Evolutionary conservation across 2,888 invertebrate species (phyloP).

Genomic region (Asteroscopus sphinx): DNA sequence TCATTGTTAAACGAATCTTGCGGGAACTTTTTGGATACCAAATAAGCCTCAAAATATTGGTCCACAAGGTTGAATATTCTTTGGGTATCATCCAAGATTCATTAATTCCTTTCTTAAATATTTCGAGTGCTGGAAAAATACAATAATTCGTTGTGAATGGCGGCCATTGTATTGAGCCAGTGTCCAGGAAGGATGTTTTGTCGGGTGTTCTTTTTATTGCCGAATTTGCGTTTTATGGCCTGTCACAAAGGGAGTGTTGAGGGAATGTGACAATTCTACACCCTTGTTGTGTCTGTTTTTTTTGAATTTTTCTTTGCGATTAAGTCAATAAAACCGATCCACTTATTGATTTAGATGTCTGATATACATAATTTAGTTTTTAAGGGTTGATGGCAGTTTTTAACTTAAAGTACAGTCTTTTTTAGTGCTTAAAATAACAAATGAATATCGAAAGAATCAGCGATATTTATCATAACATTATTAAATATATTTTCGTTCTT

Average conservation of each 20-base stretch:
- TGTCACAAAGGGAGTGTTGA: slow-evolving; percentile 80
- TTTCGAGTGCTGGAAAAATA: slow-evolving; percentile 88
- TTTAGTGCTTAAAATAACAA: neutral
- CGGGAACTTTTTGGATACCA: slow-evolving; percentile 62
- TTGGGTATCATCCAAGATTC: slow-evolving; percentile 67
- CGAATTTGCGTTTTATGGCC: slow-evolving; percentile 89
- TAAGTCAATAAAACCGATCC: slow-evolving; percentile 53
- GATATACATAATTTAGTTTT: neutral
- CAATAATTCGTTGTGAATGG: slow-evolving; percentile 87
- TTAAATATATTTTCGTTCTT: slow-evolving; percentile 45
- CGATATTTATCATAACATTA: slow-evolving; percentile 8
- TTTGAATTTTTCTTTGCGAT: slow-evolving; percentile 62
- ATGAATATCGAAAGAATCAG: neutral
- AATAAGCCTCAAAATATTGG: slow-evolving; percentile 60
- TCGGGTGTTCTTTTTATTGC: slow-evolving; percentile 87
- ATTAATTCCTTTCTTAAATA: slow-evolving; percentile 87
- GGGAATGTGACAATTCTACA: slow-evolving; percentile 82
- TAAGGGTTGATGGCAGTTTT: neutral
- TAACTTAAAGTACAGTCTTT: neutral
- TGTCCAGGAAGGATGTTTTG: slow-evolving; percentile 89
- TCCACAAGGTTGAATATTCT: slow-evolving; percentile 70
- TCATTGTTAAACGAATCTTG: slow-evolving; percentile 88
- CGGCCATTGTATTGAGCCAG: slow-evolving; percentile 86
- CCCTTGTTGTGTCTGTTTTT: slow-evolving; percentile 71
- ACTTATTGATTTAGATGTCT: slow-evolving; percentile 9